A percentile compares a stretch with the other conserved stretches of the same genome.
phyloP scores from a whole-genome alignment of 2,113 vertebrate genomes.

The Lepisosteus osseus region DNA sequence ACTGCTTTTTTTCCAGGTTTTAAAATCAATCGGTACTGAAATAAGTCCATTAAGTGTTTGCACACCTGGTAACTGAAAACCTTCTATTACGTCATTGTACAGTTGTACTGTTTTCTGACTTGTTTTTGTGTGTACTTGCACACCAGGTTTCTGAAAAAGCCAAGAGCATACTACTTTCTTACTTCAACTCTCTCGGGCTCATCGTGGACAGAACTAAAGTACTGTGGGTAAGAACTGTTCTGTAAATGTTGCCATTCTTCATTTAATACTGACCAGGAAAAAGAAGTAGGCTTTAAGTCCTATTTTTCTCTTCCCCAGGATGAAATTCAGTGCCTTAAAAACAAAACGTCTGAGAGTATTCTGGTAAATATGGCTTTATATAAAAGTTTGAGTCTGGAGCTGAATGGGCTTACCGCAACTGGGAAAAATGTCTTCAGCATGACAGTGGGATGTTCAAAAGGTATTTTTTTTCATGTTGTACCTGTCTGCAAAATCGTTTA shows the following conservation, averaged over 20 bases:
- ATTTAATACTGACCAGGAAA: no score
- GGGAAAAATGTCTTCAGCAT: slow-evolving; percentile 9
- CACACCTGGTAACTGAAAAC: no score
- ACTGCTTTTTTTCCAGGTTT: no score
- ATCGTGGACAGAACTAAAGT: background rate
- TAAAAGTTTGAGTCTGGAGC: background rate
- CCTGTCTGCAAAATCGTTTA: slow-evolving; percentile 15
- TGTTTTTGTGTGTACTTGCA: no score
- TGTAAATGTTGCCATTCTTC: no score
- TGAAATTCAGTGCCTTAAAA: background rate
- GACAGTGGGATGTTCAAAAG: slow-evolving; percentile 27
- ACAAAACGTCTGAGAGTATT: background rate
- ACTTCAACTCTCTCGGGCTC: background rate
- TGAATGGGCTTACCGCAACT: background rate
- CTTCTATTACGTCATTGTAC: no score
- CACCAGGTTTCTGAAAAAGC: no score
- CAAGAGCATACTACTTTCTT: background rate
- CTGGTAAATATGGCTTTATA: background rate
- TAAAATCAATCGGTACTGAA: no score
- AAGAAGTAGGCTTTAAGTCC: no score
- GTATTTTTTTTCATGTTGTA: slow-evolving; percentile 27
- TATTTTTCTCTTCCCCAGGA: background rate
- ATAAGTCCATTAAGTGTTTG: no score
- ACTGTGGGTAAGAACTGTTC: background rate
- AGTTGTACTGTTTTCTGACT: no score